These are phyloP conservation scores for Sebastes steindachneri DNA, from an alignment of 2,797 vertebrate species.

Conservation along the genomic window DNA sequence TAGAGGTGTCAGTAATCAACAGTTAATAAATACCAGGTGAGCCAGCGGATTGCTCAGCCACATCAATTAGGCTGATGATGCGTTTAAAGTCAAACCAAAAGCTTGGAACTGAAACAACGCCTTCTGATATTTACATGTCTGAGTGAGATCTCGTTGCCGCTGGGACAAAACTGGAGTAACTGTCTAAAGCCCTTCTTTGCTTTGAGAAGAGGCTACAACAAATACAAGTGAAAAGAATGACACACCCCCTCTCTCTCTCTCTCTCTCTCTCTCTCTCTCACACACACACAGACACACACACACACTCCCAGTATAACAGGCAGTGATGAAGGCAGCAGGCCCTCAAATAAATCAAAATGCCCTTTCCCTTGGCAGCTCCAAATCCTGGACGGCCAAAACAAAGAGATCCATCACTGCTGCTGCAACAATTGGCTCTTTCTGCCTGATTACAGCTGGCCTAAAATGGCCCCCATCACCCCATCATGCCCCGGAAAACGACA, in stretches of 20 bases:
- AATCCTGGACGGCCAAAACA: conserved; percentile 68
- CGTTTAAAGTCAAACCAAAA: neutral
- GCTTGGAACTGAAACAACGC: neutral
- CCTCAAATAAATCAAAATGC: conserved; percentile 65
- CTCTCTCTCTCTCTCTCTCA: neutral
- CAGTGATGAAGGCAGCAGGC: conserved; percentile 45
- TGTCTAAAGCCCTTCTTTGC: neutral
- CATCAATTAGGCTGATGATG: neutral
- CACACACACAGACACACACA: conserved; percentile 3
- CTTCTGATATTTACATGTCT: neutral
- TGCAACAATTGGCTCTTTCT: conserved; percentile 67
- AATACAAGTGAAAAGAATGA: conserved; percentile 7
- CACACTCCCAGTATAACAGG: conserved; percentile 14
- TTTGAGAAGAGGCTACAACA: neutral
- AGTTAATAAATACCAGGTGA: neutral
- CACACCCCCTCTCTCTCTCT: neutral
- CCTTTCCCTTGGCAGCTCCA: conserved; percentile 57
- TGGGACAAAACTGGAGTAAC: neutral
- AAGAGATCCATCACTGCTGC: conserved; percentile 68
- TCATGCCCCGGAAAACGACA: conserved; percentile 50
- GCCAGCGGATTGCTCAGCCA: neutral
- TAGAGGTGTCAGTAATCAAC: neutral
- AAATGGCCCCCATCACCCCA: conserved; percentile 47
- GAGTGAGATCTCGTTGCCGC: neutral
- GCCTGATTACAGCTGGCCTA: conserved; percentile 65